phyloP scores from a whole-genome alignment of 2,888 invertebrate species.

The Halictus quadricinctus region DNA sequence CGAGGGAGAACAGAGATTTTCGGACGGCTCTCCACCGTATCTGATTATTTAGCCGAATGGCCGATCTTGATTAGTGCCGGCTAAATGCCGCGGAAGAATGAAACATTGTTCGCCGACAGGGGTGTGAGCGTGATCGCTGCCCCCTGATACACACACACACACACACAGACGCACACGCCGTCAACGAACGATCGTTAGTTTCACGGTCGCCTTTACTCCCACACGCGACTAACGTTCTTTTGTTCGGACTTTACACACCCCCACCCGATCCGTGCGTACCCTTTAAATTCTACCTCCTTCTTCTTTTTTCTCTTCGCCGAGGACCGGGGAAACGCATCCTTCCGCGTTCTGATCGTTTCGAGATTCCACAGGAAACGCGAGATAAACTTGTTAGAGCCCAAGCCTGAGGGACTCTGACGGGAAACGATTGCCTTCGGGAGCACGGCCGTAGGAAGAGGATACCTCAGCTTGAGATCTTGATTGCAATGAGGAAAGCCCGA shows the following conservation, averaged over 20 bases:
- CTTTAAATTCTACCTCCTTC: slow-evolving; percentile 47
- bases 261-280: slow-evolving; percentile 2
- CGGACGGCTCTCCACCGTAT: slow-evolving; percentile 57
- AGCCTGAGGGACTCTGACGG: not conserved
- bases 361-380: not conserved
- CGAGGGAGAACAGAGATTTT: slow-evolving; percentile 61
- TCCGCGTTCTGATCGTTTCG: slow-evolving; percentile 9
- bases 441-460: not conserved
- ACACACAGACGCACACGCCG: not conserved
- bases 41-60: slow-evolving; percentile 72
- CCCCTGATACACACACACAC: not conserved
- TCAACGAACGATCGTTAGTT: slow-evolving; percentile 55
- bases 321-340: slow-evolving; percentile 26
- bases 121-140: slow-evolving; percentile 22
- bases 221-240: slow-evolving; percentile 2
- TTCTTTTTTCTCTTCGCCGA: slow-evolving; percentile 8
- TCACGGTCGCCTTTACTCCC: slow-evolving; percentile 26
- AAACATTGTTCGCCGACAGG: slow-evolving; percentile 70
- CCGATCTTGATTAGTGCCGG: slow-evolving; percentile 70
- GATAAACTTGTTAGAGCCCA: not conserved
- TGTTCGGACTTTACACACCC: not conserved
- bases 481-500: not conserved
- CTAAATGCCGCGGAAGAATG: slow-evolving; percentile 70
- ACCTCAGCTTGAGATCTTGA: not conserved
- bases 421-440: not conserved